These are phyloP conservation scores for Crotalus tigris DNA, from an alignment of 2,113 vertebrate species.

Conservation along the genomic window DNA sequence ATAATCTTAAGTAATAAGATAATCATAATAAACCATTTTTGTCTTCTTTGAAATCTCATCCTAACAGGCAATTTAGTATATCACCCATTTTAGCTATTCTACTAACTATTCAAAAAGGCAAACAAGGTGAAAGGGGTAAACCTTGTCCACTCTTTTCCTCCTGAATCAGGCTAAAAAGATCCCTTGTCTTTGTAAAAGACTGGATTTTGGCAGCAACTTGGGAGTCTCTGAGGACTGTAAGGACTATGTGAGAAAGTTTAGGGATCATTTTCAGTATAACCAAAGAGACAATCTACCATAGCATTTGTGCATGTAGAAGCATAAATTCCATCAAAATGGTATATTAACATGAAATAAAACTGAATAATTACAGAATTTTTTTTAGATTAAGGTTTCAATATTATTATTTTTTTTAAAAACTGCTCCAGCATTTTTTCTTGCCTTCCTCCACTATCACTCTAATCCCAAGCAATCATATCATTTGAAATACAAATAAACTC, in stretches of 20 bases:
- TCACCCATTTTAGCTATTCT: background rate
- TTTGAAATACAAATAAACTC: constrained; percentile 26
- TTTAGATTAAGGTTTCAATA: constrained; percentile 55
- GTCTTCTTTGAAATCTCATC: background rate
- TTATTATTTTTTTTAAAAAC: constrained; percentile 30
- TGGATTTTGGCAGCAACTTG: background rate
- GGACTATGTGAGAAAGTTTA: background rate
- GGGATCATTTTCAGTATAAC: background rate
- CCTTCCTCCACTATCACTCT: background rate
- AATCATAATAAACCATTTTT: background rate
- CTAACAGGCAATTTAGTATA: background rate
- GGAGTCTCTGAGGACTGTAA: background rate
- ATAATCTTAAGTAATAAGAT: background rate
- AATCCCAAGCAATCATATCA: constrained; percentile 12
- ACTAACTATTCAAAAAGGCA: background rate
- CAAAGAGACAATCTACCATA: background rate
- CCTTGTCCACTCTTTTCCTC: background rate
- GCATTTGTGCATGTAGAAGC: background rate
- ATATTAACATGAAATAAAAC: constrained; percentile 62
- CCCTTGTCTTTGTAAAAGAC: background rate
- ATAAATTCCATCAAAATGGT: constrained; percentile 1
- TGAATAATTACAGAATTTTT: constrained; percentile 64
- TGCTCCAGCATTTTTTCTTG: constrained; percentile 27
- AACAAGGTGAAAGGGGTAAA: background rate
- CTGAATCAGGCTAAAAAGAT: background rate